phyloP scores from a whole-genome alignment of 1,140 invertebrate species.

The Bombus balteatus region DNA sequence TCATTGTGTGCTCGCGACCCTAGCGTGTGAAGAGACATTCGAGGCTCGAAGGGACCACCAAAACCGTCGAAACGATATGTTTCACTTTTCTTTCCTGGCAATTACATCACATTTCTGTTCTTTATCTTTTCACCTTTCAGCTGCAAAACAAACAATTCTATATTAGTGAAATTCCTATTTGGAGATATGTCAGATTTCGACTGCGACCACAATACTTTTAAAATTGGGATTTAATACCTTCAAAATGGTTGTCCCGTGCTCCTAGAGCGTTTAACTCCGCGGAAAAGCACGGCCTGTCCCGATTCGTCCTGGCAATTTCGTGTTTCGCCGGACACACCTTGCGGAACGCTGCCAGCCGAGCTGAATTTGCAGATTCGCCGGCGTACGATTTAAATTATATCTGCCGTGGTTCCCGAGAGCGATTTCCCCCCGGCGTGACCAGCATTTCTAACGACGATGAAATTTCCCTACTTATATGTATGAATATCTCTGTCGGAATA shows the following conservation, averaged over 20 bases:
- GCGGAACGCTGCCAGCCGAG: neutral
- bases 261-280: neutral
- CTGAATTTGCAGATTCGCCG: slow-evolving; percentile 31
- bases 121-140: neutral
- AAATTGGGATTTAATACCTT: neutral
- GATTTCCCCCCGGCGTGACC: neutral
- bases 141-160: no score
- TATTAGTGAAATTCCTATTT: no score
- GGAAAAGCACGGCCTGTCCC: neutral
- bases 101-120: neutral
- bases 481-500: neutral
- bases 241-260: neutral
- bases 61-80: neutral
- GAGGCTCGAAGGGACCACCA: neutral
- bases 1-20: neutral
- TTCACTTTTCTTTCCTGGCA: neutral
- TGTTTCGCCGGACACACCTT: slow-evolving; percentile 18
- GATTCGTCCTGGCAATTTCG: slow-evolving; percentile 36
- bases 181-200: no score
- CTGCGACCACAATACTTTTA: no score
- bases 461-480: neutral
- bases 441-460: neutral
- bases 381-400: slow-evolving; percentile 35
- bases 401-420: neutral
- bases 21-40: neutral